Evolutionary conservation across 2,888 invertebrate species (phyloP), one percentile per base, ranked within the genome.

Genomic region (Meta bourneti): DNA sequence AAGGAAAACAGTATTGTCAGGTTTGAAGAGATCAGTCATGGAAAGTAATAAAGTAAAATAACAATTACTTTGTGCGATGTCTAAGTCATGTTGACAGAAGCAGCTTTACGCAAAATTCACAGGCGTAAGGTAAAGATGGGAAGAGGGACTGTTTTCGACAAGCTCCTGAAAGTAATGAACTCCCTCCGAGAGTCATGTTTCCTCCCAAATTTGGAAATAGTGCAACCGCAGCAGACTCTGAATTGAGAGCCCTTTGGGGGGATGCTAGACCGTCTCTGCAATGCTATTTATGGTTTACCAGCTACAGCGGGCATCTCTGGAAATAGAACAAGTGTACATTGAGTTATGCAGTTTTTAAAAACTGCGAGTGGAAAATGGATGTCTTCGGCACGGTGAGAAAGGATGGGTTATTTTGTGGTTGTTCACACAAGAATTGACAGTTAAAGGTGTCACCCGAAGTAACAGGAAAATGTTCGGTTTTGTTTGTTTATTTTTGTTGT

Each of bases 151-250:
- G 78, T 87, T 91, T 91, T 86, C 91, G 83, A 91, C 87, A 87
- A 81, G 87, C 77, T 91, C 78, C 91, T 82, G 82, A 91, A 91
- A 86, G 91, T 87, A 88, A 92, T 92, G 93, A 94, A 93, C 93
- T 93, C 93, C 83, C 93, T 93, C 61, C 84, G 82, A 94, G 94
- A 93, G 93, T 94, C 83, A 94, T 94, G 93, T 94, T 94, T 93
- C 93, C 93, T 92, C 93, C 94, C 85, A 94, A 94, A 93, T 93
- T 93, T 93, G 93, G 93, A 93, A 93, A 93, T 93, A 90, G 84
- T 86, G 92, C 90, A 89, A 91, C 93, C 85, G 77, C 93, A 89
- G 93, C 92, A 84, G 86, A 78, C 90, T 81, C 87, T 79, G 92
- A 92, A 92, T 92, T 84, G 90, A 90, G 86, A 87, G 87, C 92